Evolutionary conservation across 1,140 invertebrate genomes (phyloP), one percentile per base, ranked within the genome.

Genomic region (Pemphigus obesinymphae): DNA sequence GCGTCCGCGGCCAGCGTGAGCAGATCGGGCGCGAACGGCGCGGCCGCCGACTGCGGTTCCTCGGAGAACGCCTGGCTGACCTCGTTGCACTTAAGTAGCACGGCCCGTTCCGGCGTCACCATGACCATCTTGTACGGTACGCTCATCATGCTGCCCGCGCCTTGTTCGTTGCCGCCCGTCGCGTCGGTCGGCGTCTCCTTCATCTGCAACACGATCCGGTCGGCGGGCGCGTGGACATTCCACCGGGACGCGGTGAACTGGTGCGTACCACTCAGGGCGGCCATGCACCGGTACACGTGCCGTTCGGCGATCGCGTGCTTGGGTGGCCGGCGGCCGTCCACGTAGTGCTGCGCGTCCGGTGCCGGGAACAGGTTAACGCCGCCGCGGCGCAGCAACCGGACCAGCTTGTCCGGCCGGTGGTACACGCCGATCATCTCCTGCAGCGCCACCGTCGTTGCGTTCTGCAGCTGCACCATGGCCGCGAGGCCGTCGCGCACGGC

Each of bases 301-400:
- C 92, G 90, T 86, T 96, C 95, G 83, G 92, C 89, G 2, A 92
- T 89, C 84, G 90, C 91, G 84, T 94, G 91, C 85, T 95, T 96
- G 61, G 92, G 90, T 53, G 92, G 90, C 10, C 63, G 45, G 2
- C 90, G 87, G 4, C 91, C 92, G 86, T 95, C 94, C 11, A 96
- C 90, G 86, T 96, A 95, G 85, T 92, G 93, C 84, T 92, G 91
- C 0, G 93, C 94, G 87, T 97, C 96, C 82, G 91, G 90, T 82
- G 92, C 91, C 0, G 96, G 96, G 87, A 97, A 97, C n/a, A 97
- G 88, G 86, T 97, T 95, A 50, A 96, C 91, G n/a, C 95, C 95
- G 8, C 91, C 90, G 43, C 88, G 88, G 82, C 90, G 89, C 87
- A 95, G 89, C 82, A 91, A 89, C 93, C 94, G 85, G n/a, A 92